Conservation (phyloP, 1,140 invertebrate species). For the Physella acuta region DNA sequence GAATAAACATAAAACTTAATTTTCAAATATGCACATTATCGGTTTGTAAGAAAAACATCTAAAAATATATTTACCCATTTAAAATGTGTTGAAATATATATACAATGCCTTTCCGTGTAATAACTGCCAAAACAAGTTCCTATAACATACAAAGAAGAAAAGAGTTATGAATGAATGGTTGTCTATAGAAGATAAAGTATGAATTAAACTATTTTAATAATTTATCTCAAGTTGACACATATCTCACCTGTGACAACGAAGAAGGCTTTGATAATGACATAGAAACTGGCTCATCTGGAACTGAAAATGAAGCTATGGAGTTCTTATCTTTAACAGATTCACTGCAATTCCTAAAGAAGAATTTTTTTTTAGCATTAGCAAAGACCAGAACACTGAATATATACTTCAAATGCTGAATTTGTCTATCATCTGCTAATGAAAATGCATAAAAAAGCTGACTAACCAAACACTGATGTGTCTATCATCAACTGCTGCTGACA, state of each 20-base stretch:
- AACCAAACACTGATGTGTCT: slow-evolving; percentile 22
- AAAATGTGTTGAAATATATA: slow-evolving; percentile 22
- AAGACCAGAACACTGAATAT: too few relatives aligned
- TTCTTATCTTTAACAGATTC: background rate
- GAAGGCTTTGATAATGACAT: slow-evolving; percentile 12
- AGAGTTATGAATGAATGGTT: too few relatives aligned
- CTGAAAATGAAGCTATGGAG: slow-evolving; percentile 17
- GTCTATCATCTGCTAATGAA: too few relatives aligned
- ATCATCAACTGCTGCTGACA: slow-evolving; percentile 19
- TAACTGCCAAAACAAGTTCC: slow-evolving; percentile 7
- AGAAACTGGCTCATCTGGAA: slow-evolving; percentile 19
- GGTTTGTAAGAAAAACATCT: too few relatives aligned
- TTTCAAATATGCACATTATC: too few relatives aligned
- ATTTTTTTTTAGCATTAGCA: too few relatives aligned
- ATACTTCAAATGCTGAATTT: too few relatives aligned
- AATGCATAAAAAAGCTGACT: background rate
- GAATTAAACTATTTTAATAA: too few relatives aligned
- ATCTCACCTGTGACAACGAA: background rate
- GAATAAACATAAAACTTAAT: too few relatives aligned
- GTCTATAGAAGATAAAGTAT: too few relatives aligned
- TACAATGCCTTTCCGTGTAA: slow-evolving; percentile 11
- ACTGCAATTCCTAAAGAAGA: slow-evolving; percentile 11
- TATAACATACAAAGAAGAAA: background rate
- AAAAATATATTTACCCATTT: slow-evolving; percentile 24
- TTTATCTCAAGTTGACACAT: too few relatives aligned